phyloP scores from a whole-genome alignment of 1,140 invertebrate genomes.

The Cyclargus thomasi region DNA sequence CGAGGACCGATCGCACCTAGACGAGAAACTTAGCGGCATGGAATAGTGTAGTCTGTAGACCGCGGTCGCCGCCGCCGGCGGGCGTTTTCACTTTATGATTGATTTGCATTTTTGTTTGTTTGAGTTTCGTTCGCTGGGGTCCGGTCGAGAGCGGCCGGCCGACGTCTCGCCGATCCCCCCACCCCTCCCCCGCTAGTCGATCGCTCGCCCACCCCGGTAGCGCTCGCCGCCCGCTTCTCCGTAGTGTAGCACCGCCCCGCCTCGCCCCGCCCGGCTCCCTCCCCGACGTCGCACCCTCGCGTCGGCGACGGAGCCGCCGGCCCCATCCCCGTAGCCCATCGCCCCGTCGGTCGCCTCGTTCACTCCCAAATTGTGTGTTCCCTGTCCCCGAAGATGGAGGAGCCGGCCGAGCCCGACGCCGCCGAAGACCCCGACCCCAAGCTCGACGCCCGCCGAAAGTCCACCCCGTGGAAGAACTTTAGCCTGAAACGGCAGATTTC shows the following conservation, averaged over 20 bases:
- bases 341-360: background rate
- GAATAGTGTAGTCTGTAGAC: background rate
- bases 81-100: conserved; percentile 53
- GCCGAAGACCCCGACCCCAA: conserved; percentile 50
- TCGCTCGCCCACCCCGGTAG: conserved; percentile 9
- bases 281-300: too few species aligned
- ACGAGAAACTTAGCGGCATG: background rate
- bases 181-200: conserved; percentile 46
- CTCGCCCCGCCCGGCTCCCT: too few species aligned
- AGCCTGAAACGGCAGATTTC: conserved; percentile 87
- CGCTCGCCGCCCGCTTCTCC: background rate
- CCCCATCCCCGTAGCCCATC: background rate
- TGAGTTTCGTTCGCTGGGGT: conserved; percentile 43
- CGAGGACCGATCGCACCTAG: background rate
- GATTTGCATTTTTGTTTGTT: conserved; percentile 60
- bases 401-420: conserved; percentile 54
- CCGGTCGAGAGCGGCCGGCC: conserved; percentile 20
- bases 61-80: conserved; percentile 10
- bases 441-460: conserved; percentile 71
- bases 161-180: conserved; percentile 31
- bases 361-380: conserved; percentile 40
- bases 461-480: conserved; percentile 82
- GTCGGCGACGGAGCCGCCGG: background rate
- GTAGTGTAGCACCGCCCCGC: background rate
- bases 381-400: conserved; percentile 59